These are phyloP conservation scores for Ginglymostoma cirratum DNA, from an alignment of 2,113 vertebrate species.

Conservation along the genomic window DNA sequence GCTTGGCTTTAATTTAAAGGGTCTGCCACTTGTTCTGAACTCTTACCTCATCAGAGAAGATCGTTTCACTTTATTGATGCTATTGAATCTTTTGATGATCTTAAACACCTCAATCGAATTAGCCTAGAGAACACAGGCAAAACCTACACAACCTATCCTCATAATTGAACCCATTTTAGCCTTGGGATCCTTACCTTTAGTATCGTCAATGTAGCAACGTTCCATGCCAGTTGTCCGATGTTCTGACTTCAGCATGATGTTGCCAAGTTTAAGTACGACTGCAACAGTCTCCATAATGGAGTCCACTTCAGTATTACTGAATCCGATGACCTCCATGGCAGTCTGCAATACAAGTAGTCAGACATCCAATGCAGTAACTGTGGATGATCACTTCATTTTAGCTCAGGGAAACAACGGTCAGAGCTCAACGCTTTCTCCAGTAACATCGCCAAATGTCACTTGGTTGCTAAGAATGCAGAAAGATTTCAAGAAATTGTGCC, in stretches of 20 bases:
- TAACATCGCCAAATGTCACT: not conserved
- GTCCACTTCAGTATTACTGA: conserved; percentile 49
- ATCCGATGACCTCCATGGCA: conserved; percentile 64
- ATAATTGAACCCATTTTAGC: not conserved
- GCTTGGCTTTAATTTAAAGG: not conserved
- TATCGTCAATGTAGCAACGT: conserved; percentile 51
- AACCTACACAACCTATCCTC: not conserved
- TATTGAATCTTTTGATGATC: not conserved
- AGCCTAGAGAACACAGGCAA: not conserved
- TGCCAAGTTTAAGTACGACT: conserved; percentile 65
- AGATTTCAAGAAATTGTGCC: not conserved
- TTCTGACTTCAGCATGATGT: conserved; percentile 50
- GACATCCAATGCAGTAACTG: conserved; percentile 6
- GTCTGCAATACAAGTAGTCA: conserved; percentile 45
- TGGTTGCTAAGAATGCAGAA: not conserved
- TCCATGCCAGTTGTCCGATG: conserved; percentile 56
- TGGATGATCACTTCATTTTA: not conserved
- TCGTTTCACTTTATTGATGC: not conserved
- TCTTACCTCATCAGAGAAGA: not conserved
- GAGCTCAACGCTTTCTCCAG: not conserved
- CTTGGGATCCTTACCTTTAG: conserved; percentile 45
- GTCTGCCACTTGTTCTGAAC: not conserved
- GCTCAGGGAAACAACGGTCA: not conserved
- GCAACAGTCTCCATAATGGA: conserved; percentile 59
- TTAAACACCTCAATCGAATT: not conserved